Percentiles rank a stretch among this genome's conserved stretches.
phyloP scores from a whole-genome alignment of 2,888 invertebrate genomes.

The Tinea pellionella region DNA sequence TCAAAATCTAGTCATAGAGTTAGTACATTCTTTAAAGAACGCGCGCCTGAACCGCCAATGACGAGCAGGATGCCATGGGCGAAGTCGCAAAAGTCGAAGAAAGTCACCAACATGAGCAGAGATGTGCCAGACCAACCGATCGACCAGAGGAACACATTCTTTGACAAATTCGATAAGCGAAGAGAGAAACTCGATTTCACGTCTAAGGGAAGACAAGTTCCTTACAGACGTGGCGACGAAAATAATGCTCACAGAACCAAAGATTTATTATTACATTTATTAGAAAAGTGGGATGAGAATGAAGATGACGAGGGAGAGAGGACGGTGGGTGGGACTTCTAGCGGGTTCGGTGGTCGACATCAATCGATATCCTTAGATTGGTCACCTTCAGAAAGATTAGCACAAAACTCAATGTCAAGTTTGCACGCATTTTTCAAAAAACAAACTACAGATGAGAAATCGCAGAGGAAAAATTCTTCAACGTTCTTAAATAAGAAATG shows the following conservation, averaged over 20 bases:
- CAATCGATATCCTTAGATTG: slow-evolving; percentile 83
- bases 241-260: slow-evolving; percentile 78
- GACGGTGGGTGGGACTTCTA: slow-evolving; percentile 64
- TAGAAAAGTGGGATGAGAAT: slow-evolving; percentile 82
- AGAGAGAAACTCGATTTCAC: slow-evolving; percentile 57
- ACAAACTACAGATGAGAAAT: slow-evolving; percentile 64
- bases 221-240: slow-evolving; percentile 62
- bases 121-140: slow-evolving; percentile 77
- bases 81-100: slow-evolving; percentile 70
- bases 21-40: slow-evolving; percentile 48
- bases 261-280: slow-evolving; percentile 77
- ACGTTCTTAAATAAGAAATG: slow-evolving; percentile 34
- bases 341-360: slow-evolving; percentile 56
- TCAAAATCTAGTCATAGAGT: slow-evolving; percentile 56
- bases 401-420: slow-evolving; percentile 83
- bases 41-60: slow-evolving; percentile 52
- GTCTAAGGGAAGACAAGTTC: slow-evolving; percentile 50
- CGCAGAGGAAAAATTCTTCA: slow-evolving; percentile 43
- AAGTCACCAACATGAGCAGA: slow-evolving; percentile 75
- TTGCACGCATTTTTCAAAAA: slow-evolving; percentile 83
- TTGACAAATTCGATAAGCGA: slow-evolving; percentile 57
- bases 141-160: slow-evolving; percentile 66
- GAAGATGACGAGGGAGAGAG: slow-evolving; percentile 55
- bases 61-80: slow-evolving; percentile 67
- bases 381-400: slow-evolving; percentile 78